Conservation (phyloP, 2,113 vertebrate genomes). For the Ailuropoda melanoleuca region DNA sequence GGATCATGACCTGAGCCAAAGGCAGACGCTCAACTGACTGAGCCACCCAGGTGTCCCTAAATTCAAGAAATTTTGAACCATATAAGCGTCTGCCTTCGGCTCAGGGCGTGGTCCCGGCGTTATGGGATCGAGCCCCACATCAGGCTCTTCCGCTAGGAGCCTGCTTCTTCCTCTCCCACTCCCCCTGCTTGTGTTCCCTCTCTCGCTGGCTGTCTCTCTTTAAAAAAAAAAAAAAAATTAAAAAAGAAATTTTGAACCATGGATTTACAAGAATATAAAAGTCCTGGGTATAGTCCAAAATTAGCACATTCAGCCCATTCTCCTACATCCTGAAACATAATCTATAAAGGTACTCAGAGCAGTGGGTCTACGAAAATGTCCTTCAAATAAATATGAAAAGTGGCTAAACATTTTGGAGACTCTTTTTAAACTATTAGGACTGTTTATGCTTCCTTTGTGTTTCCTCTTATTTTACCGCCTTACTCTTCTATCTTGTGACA, state of each 20-base stretch:
- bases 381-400: conserved; percentile 7
- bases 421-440: not conserved
- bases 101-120: too few species aligned
- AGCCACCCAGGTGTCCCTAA: not conserved
- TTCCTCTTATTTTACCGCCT: not conserved
- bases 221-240: too few species aligned
- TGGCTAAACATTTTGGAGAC: not conserved
- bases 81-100: too few species aligned
- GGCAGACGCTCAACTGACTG: not conserved
- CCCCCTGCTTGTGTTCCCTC: too few species aligned
- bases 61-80: not conserved
- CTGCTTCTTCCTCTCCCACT: too few species aligned
- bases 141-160: too few species aligned
- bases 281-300: not conserved
- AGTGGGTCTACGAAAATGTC: not conserved
- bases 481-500: not conserved
- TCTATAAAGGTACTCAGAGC: not conserved
- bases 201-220: too few species aligned
- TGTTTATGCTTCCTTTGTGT: not conserved
- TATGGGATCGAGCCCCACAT: too few species aligned
- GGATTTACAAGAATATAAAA: conserved; percentile 13
- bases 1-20: not conserved
- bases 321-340: not conserved
- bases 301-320: not conserved
- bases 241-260: not conserved